phyloP scores from a whole-genome alignment of 2,797 vertebrate species.

The Botia almorhae region DNA sequence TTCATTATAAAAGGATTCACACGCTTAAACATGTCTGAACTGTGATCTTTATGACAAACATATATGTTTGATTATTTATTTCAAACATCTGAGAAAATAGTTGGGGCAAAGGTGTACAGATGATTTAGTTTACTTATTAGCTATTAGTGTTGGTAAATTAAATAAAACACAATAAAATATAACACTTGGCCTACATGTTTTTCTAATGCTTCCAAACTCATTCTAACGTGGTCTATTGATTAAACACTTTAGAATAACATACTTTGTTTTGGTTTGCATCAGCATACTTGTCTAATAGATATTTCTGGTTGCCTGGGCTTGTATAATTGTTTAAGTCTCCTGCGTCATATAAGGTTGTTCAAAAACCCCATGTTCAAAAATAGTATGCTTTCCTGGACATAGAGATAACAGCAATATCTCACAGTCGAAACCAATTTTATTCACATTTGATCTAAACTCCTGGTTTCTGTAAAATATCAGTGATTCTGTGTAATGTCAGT shows the following conservation, averaged over 20 bases:
- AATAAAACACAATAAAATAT: too few relatives aligned
- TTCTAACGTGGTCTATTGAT: too few relatives aligned
- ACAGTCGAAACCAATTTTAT: slow-evolving; percentile 6
- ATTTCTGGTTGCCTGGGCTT: slow-evolving; percentile 13
- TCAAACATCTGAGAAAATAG: slow-evolving; percentile 60
- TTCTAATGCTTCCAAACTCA: too few relatives aligned
- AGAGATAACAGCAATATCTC: slow-evolving; percentile 9
- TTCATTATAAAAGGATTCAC: too few relatives aligned
- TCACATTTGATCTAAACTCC: slow-evolving; percentile 4
- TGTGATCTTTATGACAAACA: too few relatives aligned
- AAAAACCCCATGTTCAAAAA: slow-evolving; percentile 37
- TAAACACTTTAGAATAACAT: slow-evolving; percentile 36
- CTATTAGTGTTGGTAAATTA: too few relatives aligned
- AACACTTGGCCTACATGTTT: too few relatives aligned
- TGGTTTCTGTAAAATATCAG: too few relatives aligned
- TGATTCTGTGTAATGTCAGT: too few relatives aligned
- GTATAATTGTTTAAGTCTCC: slow-evolving; percentile 16
- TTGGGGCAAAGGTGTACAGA: too few relatives aligned
- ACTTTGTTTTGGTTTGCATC: slow-evolving; percentile 25
- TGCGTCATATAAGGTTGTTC: slow-evolving; percentile 38
- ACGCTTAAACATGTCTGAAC: too few relatives aligned
- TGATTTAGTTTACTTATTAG: too few relatives aligned
- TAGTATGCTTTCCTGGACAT: slow-evolving; percentile 7
- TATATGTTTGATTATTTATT: slow-evolving; percentile 66
- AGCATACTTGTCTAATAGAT: slow-evolving; percentile 9